Evolutionary conservation across 2,888 invertebrate genomes (phyloP).

Genomic region (Toxonevra muliebris): DNA sequence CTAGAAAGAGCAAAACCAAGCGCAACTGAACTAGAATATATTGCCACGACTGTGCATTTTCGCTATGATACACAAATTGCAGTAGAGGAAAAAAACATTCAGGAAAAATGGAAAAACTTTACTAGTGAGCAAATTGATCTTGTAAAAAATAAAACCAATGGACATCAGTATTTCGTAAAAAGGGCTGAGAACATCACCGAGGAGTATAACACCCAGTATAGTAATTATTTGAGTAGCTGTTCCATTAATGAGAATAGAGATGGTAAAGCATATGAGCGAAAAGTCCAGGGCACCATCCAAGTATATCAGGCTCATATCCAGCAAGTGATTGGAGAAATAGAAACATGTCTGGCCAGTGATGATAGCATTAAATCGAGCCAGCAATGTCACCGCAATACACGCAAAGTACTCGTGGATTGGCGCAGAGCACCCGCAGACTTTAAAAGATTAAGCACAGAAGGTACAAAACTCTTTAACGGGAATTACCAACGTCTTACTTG

Average conservation of each 20-base stretch:
- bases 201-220: conserved; percentile 17
- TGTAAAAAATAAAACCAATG: background rate
- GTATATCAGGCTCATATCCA: conserved; percentile 1
- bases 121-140: background rate
- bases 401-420: background rate
- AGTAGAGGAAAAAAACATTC: background rate
- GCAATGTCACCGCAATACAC: background rate
- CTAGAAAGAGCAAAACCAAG: background rate
- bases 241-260: conserved; percentile 12
- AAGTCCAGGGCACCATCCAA: background rate
- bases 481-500: conserved; percentile 10
- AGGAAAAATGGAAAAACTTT: conserved; percentile 7
- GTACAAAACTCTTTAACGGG: background rate
- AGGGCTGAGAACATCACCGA: conserved; percentile 3
- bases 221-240: conserved; percentile 16
- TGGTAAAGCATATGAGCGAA: background rate
- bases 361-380: background rate
- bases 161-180: background rate
- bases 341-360: conserved; percentile 4
- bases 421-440: conserved; percentile 1
- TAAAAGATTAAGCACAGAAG: background rate
- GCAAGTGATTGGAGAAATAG: background rate
- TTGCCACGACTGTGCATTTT: background rate
- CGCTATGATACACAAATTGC: background rate
- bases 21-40: background rate